A percentile compares a stretch with the other conserved stretches of the same genome.
Evolutionary conservation across 2,888 invertebrate genomes (phyloP).

Genomic region (Patella caerulea): DNA sequence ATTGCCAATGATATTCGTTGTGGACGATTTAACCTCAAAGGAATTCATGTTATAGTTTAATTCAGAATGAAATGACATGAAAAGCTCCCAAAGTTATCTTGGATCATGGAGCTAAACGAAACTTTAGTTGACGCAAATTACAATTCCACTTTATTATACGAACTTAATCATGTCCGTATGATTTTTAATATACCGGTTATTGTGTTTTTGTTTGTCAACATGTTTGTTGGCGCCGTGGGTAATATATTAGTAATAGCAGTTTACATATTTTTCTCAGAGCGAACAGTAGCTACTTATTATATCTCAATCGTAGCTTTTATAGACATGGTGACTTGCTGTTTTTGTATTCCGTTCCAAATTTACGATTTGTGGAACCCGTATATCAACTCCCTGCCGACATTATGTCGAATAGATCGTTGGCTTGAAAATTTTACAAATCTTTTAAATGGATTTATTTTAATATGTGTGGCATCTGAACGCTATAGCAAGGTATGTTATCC

Average conservation of each 20-base stretch:
- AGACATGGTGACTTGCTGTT: slow-evolving; percentile 49
- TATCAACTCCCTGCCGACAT: slow-evolving; percentile 41
- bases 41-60: too few species aligned
- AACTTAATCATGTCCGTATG: slow-evolving; percentile 44
- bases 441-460: slow-evolving; percentile 52
- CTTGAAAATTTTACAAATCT: slow-evolving; percentile 49
- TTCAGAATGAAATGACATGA: too few species aligned
- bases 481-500: slow-evolving; percentile 60
- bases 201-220: slow-evolving; percentile 44
- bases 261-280: slow-evolving; percentile 48
- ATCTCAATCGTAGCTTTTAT: slow-evolving; percentile 51
- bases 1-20: too few species aligned
- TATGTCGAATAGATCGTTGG: slow-evolving; percentile 54
- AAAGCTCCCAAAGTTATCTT: too few species aligned
- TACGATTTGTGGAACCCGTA: slow-evolving; percentile 51
- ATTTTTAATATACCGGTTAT: slow-evolving; percentile 50
- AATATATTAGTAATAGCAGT: slow-evolving; percentile 54
- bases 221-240: slow-evolving; percentile 47
- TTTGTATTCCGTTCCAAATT: slow-evolving; percentile 55
- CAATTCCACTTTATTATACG: slow-evolving; percentile 22
- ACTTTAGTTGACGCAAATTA: slow-evolving; percentile 1
- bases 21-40: too few species aligned
- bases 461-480: slow-evolving; percentile 57
- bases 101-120: too few species aligned
- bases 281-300: slow-evolving; percentile 53